phyloP scores from a whole-genome alignment of 2,113 vertebrate species.

The Atherinomorus stipes region DNA sequence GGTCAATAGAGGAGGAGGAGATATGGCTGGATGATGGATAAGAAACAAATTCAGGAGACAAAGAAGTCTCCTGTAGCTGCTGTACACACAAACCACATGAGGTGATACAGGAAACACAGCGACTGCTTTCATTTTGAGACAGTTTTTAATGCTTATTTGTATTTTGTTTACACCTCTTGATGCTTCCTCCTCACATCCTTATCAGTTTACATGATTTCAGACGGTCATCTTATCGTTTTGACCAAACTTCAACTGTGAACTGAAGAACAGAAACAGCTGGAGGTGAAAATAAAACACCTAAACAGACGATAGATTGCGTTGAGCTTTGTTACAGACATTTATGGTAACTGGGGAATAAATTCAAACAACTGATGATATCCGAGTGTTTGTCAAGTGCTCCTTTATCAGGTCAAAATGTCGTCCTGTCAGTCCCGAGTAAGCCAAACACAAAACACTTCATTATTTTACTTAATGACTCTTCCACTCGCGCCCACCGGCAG shows the following conservation, averaged over 20 bases:
- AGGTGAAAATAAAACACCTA: background rate
- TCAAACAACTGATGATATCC: background rate
- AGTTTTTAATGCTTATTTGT: background rate
- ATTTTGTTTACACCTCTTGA: background rate
- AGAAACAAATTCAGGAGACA: conserved; percentile 25
- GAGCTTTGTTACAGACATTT: background rate
- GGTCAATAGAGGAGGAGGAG: conserved; percentile 64
- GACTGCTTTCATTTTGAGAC: background rate
- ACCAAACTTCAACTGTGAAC: background rate
- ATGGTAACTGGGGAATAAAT: background rate
- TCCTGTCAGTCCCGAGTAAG: background rate
- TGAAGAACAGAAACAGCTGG: background rate
- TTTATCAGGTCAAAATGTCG: conserved; percentile 14
- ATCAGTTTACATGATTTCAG: background rate
- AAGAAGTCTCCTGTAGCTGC: conserved; percentile 5
- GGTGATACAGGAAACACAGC: background rate
- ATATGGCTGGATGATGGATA: conserved; percentile 21
- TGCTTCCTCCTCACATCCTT: no score
- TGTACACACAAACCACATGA: conserved; percentile 3
- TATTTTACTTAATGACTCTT: conserved; percentile 13
- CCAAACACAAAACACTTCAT: conserved; percentile 14
- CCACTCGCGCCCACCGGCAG: background rate
- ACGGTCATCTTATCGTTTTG: background rate
- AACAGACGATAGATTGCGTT: background rate
- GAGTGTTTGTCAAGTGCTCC: conserved; percentile 2